Evolutionary conservation across 2,113 vertebrate genomes (phyloP).

Genomic region (Balaenoptera acutorostrata): DNA sequence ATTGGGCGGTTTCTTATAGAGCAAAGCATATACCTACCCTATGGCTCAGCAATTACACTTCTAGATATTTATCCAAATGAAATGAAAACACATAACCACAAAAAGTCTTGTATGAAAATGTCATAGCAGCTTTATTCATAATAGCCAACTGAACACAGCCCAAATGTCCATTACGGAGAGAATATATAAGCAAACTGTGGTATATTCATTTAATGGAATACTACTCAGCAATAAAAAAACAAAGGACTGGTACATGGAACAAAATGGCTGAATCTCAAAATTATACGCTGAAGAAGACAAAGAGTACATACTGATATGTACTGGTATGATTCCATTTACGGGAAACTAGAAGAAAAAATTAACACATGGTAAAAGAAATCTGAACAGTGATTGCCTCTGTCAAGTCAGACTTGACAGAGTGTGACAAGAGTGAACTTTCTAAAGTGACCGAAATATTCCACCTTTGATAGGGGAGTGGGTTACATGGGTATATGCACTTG

Average conservation of each 20-base stretch:
- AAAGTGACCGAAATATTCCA: neutral
- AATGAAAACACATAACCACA: neutral
- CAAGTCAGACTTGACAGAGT: neutral
- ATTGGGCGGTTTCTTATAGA: neutral
- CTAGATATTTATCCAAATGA: neutral
- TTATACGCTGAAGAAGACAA: neutral
- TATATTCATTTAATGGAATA: neutral
- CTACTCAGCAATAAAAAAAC: neutral
- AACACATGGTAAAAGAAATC: neutral
- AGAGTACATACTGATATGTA: neutral
- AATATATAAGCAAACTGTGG: neutral
- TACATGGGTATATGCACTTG: neutral
- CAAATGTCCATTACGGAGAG: neutral
- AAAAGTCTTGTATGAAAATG: neutral
- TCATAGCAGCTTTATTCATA: neutral
- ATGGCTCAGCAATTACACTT: neutral
- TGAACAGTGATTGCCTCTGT: neutral
- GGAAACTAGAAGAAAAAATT: neutral
- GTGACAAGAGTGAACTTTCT: neutral
- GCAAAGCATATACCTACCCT: neutral
- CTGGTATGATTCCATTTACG: neutral
- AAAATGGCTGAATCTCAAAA: neutral
- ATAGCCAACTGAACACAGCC: neutral
- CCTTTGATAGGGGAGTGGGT: neutral
- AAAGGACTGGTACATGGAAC: neutral